Percentiles rank a stretch among this genome's conserved stretches.
phyloP scores from a whole-genome alignment of 2,797 vertebrate species.

The Artibeus jamaicensis region DNA sequence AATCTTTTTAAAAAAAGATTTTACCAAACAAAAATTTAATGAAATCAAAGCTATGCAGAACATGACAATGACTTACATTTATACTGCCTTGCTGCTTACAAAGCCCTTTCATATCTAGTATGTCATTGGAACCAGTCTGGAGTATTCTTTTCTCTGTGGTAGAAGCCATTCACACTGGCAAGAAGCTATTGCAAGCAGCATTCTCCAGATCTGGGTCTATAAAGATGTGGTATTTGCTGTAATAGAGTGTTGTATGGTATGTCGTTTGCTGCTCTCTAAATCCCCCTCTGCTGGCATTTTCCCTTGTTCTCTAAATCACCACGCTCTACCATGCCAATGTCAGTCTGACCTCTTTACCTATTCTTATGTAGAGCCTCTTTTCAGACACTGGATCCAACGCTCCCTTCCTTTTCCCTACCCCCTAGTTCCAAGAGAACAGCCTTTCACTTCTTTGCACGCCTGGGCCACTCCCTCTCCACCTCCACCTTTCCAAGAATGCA shows the following conservation, averaged over 20 bases:
- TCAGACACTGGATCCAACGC: slow-evolving; percentile 18
- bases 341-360: slow-evolving; percentile 45
- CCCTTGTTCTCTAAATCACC: slow-evolving; percentile 45
- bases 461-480: slow-evolving; percentile 39
- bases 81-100: slow-evolving; percentile 5
- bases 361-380: slow-evolving; percentile 51
- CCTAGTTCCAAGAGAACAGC: neutral
- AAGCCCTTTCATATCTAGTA: slow-evolving; percentile 27
- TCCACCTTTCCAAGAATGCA: slow-evolving; percentile 42
- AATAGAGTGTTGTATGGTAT: neutral
- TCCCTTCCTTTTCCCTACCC: slow-evolving; percentile 8
- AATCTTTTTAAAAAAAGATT: neutral
- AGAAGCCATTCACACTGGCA: neutral
- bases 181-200: slow-evolving; percentile 50
- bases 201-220: slow-evolving; percentile 31
- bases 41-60: slow-evolving; percentile 41
- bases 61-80: slow-evolving; percentile 1
- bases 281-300: slow-evolving; percentile 31
- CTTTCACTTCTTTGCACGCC: slow-evolving; percentile 33
- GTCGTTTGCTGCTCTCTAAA: neutral
- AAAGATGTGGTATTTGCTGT: slow-evolving; percentile 38
- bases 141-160: slow-evolving; percentile 14
- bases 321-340: slow-evolving; percentile 37
- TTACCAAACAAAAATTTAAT: slow-evolving; percentile 34
- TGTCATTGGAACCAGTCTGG: neutral